A percentile compares a stretch with the other conserved stretches of the same genome.
Conservation (phyloP, 2,888 invertebrate species). For the Thereva unica region DNA sequence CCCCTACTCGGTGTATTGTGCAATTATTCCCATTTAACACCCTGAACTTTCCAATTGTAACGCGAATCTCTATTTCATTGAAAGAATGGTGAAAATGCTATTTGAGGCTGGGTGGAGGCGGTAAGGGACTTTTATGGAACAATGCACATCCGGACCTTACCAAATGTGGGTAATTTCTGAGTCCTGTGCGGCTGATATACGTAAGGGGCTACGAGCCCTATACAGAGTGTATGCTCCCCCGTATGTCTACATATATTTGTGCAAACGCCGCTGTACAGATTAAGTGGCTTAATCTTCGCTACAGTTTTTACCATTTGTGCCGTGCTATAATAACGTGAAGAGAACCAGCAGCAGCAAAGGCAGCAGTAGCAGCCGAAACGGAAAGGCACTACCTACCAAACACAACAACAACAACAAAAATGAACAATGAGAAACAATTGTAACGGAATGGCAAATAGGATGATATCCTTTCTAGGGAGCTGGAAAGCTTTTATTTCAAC, state of each 20-base stretch:
- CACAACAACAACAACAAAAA: not conserved
- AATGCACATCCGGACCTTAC: conserved; percentile 24
- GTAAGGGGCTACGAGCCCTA: not conserved
- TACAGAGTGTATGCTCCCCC: not conserved
- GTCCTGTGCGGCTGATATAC: conserved; percentile 8
- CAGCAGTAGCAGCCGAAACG: not conserved
- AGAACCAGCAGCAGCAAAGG: conserved; percentile 6
- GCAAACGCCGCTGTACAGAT: conserved; percentile 25
- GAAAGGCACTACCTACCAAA: not conserved
- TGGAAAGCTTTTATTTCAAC: conserved; percentile 16
- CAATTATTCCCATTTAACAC: conserved; percentile 36
- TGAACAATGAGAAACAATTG: conserved; percentile 11
- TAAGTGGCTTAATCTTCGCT: conserved; percentile 32
- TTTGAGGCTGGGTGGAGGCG: not conserved
- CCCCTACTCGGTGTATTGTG: conserved; percentile 7
- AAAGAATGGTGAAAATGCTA: not conserved
- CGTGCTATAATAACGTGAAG: conserved; percentile 25
- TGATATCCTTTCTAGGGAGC: conserved; percentile 18
- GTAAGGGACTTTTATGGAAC: conserved; percentile 9
- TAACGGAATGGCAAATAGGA: conserved; percentile 29
- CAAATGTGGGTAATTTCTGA: conserved; percentile 26
- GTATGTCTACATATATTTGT: conserved; percentile 19
- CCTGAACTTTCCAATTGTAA: conserved; percentile 27
- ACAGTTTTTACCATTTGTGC: conserved; percentile 25
- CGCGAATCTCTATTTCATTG: too few relatives aligned